Evolutionary conservation across 2,113 vertebrate genomes (phyloP).

Genomic region (Ptyas mucosa): DNA sequence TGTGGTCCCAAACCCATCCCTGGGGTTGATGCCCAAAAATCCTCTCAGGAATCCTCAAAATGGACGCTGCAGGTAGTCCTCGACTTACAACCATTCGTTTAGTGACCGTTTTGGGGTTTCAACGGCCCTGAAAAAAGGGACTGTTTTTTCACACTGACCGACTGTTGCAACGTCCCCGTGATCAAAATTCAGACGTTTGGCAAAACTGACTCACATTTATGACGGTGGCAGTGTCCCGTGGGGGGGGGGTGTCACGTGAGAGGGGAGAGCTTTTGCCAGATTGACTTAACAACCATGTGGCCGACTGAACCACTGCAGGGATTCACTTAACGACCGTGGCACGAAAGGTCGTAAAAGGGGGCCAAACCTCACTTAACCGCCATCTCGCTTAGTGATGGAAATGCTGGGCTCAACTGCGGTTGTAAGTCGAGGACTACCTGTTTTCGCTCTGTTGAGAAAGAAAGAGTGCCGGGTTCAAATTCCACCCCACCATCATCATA

Average conservation of each 20-base stretch:
- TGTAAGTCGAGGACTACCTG: neutral
- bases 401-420: neutral
- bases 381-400: neutral
- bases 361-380: neutral
- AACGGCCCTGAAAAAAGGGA: neutral
- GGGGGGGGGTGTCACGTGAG: too few species aligned
- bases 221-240: too few species aligned
- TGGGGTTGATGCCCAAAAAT: neutral
- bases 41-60: neutral
- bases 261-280: too few species aligned
- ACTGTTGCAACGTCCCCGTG: too few species aligned
- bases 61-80: neutral
- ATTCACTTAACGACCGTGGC: too few species aligned
- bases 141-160: too few species aligned
- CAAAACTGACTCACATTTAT: too few species aligned
- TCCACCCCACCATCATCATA: rapidly evolving
- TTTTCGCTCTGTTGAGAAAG: neutral
- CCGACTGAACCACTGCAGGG: too few species aligned
- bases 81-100: neutral
- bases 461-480: neutral
- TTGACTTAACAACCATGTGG: too few species aligned
- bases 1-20: neutral
- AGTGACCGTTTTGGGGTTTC: neutral
- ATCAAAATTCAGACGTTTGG: too few species aligned
- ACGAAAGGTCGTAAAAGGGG: neutral